Base-by-base conservation (phyloP, 2,888 invertebrate genomes). In the Lepidonotus clava region DNA sequence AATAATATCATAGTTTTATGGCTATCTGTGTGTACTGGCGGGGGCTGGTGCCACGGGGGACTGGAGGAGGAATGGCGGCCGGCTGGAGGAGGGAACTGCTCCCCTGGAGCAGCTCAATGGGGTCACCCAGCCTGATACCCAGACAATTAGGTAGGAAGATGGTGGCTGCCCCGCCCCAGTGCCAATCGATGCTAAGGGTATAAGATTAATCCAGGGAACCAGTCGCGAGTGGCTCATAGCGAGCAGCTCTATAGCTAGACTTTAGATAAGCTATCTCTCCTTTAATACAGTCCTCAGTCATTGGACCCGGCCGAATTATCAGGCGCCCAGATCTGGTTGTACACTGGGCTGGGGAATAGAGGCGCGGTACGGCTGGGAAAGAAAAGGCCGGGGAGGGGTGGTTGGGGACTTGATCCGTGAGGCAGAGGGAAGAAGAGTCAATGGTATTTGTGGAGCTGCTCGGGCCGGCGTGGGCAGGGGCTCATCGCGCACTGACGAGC, bases 121-220 rank as follows among this genome's bases (percentile, higher is more conserved):
- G 61, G 61, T 28, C 61, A 61, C 8, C 61, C 2, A n/a, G 61
- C 61, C 61, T 32, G 61, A 61, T 61, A 61, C 61, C n/a, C 61
- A 61, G 61, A 61, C 61, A 61, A 61, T 61, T 61, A 61, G 61
- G 28, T 28, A 24, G 0, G 61, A 32, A 32, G n/a, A 28, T 2
- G 61, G 28, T 61, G 24, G 1, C 28, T 61, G 61, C 61, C 1
- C 24, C 1, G 61, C 61, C 1, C 28, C 14, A 28, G 61, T 32
- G 28, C 28, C 61, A 61, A 61, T 61, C 61, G 61, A 61, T 61
- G 61, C 61, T 61, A 61, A 61, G 61, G 61, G 61, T 61, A 61
- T 61, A 61, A 61, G 61, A 61, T 61, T 61, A 61, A 61, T 28
- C 28, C 61, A 28, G 61, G 24, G 61, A 28, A 28, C 28, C 24